Evolutionary conservation across 2,888 invertebrate genomes (phyloP).

Genomic region (Macrosoma leucophasiata): DNA sequence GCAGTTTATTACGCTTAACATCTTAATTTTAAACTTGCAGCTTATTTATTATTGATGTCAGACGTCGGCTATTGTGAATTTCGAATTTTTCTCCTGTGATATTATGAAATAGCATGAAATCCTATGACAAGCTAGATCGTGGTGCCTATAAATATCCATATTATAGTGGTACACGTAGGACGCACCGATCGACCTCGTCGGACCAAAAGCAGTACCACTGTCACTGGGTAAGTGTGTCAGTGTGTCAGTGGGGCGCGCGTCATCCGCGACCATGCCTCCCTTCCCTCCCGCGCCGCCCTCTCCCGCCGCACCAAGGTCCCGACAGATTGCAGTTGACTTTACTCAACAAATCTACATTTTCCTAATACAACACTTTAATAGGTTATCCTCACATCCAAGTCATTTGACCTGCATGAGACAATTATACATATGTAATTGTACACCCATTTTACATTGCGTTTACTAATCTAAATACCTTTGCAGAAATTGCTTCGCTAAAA

Average conservation of each 20-base stretch:
- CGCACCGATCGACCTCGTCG: slow-evolving; percentile 66
- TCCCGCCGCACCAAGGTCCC: slow-evolving; percentile 61
- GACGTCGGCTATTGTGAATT: too few relatives aligned
- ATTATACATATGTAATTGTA: too few relatives aligned
- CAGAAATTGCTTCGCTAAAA: too few relatives aligned
- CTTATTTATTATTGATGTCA: too few relatives aligned
- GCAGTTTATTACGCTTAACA: too few relatives aligned
- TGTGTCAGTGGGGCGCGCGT: slow-evolving; percentile 74
- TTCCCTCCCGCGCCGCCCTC: slow-evolving; percentile 33
- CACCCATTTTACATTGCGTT: too few relatives aligned
- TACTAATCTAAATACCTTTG: too few relatives aligned
- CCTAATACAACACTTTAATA: too few relatives aligned
- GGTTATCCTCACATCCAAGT: too few relatives aligned
- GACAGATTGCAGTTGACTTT: slow-evolving; percentile 55
- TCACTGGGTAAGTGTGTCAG: slow-evolving; percentile 75
- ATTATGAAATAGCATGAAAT: too few relatives aligned
- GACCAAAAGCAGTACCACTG: slow-evolving; percentile 74
- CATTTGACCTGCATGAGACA: background rate
- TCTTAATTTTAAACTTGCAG: too few relatives aligned
- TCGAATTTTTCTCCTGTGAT: too few relatives aligned
- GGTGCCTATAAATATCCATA: slow-evolving; percentile 24
- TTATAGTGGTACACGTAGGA: slow-evolving; percentile 53
- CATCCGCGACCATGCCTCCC: slow-evolving; percentile 63
- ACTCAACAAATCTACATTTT: slow-evolving; percentile 43
- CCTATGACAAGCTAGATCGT: slow-evolving; percentile 19